Percentiles rank a stretch among this genome's conserved stretches.
Evolutionary conservation across 2,888 invertebrate genomes (phyloP).

Genomic region (Onthophagus sagittarius): DNA sequence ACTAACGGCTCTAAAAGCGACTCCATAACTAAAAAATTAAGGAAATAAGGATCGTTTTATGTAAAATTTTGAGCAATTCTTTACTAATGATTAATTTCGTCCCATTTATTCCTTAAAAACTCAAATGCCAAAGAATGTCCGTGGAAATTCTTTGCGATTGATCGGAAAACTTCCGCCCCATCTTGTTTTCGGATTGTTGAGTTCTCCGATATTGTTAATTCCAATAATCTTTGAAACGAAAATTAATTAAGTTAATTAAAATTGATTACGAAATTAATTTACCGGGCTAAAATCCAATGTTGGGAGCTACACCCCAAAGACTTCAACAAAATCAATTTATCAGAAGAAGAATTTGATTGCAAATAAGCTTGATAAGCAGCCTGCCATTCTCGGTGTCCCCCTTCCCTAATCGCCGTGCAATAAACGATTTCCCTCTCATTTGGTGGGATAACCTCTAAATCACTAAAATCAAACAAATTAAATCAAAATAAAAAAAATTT

Average conservation of each 20-base stretch:
- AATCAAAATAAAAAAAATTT: constrained; percentile 8
- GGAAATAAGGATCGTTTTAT: background rate
- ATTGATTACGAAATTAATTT: constrained; percentile 35
- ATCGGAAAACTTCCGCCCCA: constrained; percentile 54
- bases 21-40: constrained; percentile 49
- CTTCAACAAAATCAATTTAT: constrained; percentile 57
- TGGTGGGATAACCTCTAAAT: constrained; percentile 51
- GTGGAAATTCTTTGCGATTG: constrained; percentile 56
- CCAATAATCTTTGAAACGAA: constrained; percentile 37
- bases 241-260: background rate
- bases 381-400: constrained; percentile 64
- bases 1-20: constrained; percentile 53
- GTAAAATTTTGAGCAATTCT: no score
- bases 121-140: constrained; percentile 61
- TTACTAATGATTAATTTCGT: constrained; percentile 48
- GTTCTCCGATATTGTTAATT: constrained; percentile 36
- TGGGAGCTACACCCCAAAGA: constrained; percentile 55
- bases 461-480: constrained; percentile 36
- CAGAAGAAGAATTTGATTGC: constrained; percentile 53
- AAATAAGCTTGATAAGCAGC: constrained; percentile 57
- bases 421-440: constrained; percentile 61
- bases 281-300: constrained; percentile 57
- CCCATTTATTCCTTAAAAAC: constrained; percentile 54
- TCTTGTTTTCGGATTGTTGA: constrained; percentile 61
- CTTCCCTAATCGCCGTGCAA: constrained; percentile 62